Conservation (phyloP, 2,797 vertebrate genomes). For the Microhierax caerulescens region DNA sequence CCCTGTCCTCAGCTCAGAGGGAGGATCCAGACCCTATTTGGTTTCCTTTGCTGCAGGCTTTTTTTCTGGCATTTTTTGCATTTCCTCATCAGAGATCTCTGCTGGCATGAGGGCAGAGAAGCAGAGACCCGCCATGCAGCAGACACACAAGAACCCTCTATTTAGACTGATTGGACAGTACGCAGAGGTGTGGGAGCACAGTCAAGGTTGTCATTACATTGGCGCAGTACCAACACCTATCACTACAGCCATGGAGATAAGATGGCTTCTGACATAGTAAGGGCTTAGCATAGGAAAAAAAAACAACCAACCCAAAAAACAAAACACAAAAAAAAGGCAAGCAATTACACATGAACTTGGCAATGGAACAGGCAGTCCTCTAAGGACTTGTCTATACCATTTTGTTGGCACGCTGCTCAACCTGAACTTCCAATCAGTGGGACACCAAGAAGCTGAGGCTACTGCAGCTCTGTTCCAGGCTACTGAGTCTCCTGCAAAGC, state of each 20-base stretch:
- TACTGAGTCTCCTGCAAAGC: neutral
- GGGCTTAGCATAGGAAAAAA: neutral
- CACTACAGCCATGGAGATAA: neutral
- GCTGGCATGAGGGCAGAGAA: neutral
- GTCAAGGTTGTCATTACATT: neutral
- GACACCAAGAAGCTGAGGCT: neutral
- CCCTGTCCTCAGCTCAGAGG: neutral
- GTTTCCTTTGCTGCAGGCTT: neutral
- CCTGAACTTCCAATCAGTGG: neutral
- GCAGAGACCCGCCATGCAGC: neutral
- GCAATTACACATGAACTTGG: neutral
- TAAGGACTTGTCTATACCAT: neutral
- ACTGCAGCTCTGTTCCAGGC: neutral
- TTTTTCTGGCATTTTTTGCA: neutral
- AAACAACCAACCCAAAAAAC: neutral
- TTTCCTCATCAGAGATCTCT: neutral
- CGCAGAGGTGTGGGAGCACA: neutral
- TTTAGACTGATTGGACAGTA: neutral
- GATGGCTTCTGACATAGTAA: conserved; percentile 6
- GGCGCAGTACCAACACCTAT: neutral
- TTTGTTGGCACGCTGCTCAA: neutral
- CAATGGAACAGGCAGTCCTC: neutral
- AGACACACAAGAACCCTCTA: neutral
- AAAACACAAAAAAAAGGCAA: neutral
- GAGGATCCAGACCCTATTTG: neutral